These are phyloP conservation scores for Harpalus rufipes DNA, from an alignment of 2,888 invertebrate genomes.

Conservation along the genomic window DNA sequence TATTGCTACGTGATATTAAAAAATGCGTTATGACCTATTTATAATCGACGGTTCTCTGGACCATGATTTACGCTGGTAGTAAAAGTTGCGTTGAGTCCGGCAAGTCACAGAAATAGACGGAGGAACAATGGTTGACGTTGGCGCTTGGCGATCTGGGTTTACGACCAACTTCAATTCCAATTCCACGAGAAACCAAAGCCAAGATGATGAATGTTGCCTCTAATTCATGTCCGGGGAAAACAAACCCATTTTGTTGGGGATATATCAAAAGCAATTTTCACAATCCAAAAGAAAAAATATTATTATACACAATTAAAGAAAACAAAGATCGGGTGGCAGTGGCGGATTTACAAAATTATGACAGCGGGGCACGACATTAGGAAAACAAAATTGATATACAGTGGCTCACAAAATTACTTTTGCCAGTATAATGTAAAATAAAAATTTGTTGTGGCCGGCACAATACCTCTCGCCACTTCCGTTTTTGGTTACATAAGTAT, in stretches of 20 bases:
- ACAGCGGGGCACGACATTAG: too few species aligned
- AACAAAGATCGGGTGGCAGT: too few species aligned
- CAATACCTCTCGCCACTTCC: too few species aligned
- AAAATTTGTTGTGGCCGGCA: too few species aligned
- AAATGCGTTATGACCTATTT: conserved; percentile 66
- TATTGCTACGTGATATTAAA: conserved; percentile 66
- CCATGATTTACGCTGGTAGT: conserved; percentile 61
- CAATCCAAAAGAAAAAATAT: neutral
- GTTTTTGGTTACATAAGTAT: too few species aligned
- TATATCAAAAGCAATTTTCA: neutral
- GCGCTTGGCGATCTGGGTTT: conserved; percentile 14
- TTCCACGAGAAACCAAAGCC: neutral
- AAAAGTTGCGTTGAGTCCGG: conserved; percentile 18
- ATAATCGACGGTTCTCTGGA: conserved; percentile 65
- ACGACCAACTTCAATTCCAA: conserved; percentile 3
- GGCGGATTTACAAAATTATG: too few species aligned
- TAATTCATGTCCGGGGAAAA: conserved; percentile 5
- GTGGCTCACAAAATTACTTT: too few species aligned
- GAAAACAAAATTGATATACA: too few species aligned
- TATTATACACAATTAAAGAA: neutral
- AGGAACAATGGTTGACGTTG: conserved; percentile 7
- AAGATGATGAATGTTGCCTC: conserved; percentile 1
- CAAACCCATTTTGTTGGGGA: neutral
- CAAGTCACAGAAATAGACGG: conserved; percentile 18
- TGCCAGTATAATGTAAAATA: too few species aligned